These are phyloP conservation scores for Takifugu bimaculatus DNA, from an alignment of 2,113 vertebrate species.

Conservation along the genomic window DNA sequence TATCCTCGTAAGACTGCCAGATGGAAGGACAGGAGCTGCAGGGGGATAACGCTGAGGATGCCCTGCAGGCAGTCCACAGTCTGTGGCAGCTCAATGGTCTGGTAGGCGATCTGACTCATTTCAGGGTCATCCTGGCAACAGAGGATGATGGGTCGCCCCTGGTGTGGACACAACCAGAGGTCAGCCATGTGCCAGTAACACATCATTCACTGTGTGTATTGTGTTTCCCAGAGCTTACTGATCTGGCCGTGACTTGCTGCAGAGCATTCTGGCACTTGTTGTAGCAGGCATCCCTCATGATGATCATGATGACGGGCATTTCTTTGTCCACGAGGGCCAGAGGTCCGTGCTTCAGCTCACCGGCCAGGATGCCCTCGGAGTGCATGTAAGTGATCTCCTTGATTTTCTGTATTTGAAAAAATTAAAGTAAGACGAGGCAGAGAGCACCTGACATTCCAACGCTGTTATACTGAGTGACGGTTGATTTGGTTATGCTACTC, in stretches of 20 bases:
- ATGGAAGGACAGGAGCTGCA: slow-evolving; percentile 94
- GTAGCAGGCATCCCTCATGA: slow-evolving; percentile 93
- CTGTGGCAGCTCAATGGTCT: slow-evolving; percentile 87
- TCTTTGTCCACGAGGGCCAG: slow-evolving; percentile 89
- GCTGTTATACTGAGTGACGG: background rate
- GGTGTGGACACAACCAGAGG: slow-evolving; percentile 5
- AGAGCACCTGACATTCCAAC: background rate
- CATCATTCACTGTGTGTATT: background rate
- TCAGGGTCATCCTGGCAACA: slow-evolving; percentile 88
- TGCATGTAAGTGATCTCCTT: slow-evolving; percentile 99
- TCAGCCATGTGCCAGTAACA: too few relatives aligned
- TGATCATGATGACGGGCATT: slow-evolving; percentile 97
- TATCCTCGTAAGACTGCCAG: slow-evolving; percentile 93
- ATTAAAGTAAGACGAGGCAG: background rate
- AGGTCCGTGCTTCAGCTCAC: slow-evolving; percentile 93
- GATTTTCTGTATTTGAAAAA: slow-evolving; percentile 84
- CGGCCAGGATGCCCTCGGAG: slow-evolving; percentile 94
- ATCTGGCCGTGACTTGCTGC: slow-evolving; percentile 90
- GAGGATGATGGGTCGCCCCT: slow-evolving; percentile 94
- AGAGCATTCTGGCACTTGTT: slow-evolving; percentile 93
- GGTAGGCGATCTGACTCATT: slow-evolving; percentile 83
- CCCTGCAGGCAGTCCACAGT: slow-evolving; percentile 96
- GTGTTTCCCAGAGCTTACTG: slow-evolving; percentile 70
- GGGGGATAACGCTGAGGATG: slow-evolving; percentile 88
- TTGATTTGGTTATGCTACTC: slow-evolving; percentile 47